Evolutionary conservation across 1,140 invertebrate genomes (phyloP), one percentile per base, ranked within the genome.

Genomic region (Stegodyphus mimosarum): DNA sequence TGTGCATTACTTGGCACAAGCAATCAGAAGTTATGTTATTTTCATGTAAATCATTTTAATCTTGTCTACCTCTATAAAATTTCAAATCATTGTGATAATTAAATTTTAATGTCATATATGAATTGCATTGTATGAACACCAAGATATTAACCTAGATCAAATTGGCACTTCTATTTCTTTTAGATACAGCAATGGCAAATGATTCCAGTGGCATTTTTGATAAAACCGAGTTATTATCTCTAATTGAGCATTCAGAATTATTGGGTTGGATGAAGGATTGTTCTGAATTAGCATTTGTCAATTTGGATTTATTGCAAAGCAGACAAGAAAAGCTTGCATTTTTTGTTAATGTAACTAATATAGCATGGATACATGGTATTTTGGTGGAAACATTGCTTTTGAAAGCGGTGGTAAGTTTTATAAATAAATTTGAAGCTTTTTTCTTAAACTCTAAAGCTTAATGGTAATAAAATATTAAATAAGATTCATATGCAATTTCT

Each of bases 271-370:
- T 86, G 77, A 71, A 75, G 33, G 70, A 74, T n/a, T 80, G 76
- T 17, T 69, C 67, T 75, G 85, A 86, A 70, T n/a, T 86, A 33
- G 64, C 18, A 10, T 80, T 75, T 81, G 76, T 86, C 17, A 71
- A 86, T 70, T 72, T 86, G 9, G 70, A 74, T 80, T 63, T 75
- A 49, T n/a, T 86, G 33, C 4, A 69, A 6, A 55, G 77, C 18
- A 86, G 64, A 18, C 52, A 86, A 75, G 77, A 86, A 67, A 86
- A 86, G 52, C 50, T 86, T 17, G 76, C 70, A 9, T 86, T 86
- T 63, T 86, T 80, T 76, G 48, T 69, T 52, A 86, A 86, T 80
- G 70, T 86, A 5, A 80, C 76, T n/a, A 86, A 86, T 70, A 51
- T 86, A 7, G 71, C 77, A 15, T 86, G 71, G 63, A 10, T 86